Conservation (phyloP, 2,888 invertebrate species). For the Salticus scenicus region DNA sequence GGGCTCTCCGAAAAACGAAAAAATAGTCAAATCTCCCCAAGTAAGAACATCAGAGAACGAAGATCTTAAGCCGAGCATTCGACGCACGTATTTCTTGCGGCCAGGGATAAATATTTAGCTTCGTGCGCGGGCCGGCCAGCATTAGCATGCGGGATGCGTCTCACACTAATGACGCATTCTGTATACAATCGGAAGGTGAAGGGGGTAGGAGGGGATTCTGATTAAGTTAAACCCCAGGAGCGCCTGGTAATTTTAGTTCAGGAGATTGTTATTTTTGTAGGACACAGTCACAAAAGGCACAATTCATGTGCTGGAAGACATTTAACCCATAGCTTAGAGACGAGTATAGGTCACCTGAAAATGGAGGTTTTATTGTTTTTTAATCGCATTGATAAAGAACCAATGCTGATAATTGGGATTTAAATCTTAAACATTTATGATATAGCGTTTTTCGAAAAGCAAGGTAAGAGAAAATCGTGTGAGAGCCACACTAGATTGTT, state of each 20-base stretch:
- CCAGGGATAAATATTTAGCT: constrained; percentile 70
- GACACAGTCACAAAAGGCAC: neutral
- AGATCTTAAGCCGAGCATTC: constrained; percentile 26
- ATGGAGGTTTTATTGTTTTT: too few relatives aligned
- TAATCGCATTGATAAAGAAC: too few relatives aligned
- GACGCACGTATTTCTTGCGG: constrained; percentile 46
- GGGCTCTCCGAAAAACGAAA: neutral
- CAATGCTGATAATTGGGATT: too few relatives aligned
- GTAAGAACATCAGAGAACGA: neutral
- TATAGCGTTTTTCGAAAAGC: too few relatives aligned
- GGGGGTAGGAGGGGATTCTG: constrained; percentile 35
- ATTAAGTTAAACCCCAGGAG: constrained; percentile 64
- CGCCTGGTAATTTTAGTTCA: neutral
- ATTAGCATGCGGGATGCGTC: constrained; percentile 63
- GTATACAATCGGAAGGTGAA: constrained; percentile 49
- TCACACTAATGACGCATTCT: constrained; percentile 66
- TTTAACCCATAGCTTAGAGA: neutral
- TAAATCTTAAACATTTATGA: too few relatives aligned
- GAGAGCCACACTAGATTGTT: too few relatives aligned
- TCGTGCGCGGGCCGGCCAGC: constrained; percentile 22
- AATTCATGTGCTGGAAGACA: neutral
- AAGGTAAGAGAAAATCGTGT: too few relatives aligned
- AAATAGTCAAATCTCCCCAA: constrained; percentile 9
- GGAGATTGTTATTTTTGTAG: neutral
- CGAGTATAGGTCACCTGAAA: too few relatives aligned